Evolutionary conservation across 2,888 invertebrate species (phyloP).

Genomic region (Morpho achilles): DNA sequence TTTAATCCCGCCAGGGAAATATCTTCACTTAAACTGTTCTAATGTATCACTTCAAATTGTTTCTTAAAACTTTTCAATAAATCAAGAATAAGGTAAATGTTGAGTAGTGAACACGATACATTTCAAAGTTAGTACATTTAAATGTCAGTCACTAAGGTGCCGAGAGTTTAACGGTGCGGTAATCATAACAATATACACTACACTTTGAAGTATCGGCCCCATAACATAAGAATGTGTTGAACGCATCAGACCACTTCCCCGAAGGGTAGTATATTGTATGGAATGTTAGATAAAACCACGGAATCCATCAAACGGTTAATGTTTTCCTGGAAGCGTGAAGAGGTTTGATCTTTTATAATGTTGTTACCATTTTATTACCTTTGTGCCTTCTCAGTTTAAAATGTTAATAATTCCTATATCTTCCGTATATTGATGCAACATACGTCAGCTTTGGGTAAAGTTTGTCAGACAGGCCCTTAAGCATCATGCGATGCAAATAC

Average conservation of each 20-base stretch:
- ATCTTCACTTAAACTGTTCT: too few relatives aligned
- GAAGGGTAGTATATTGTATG: conserved; percentile 35
- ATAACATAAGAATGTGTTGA: conserved; percentile 58
- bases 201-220: conserved; percentile 37
- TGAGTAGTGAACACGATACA: conserved; percentile 40
- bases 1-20: too few relatives aligned
- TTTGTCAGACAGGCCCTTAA: too few relatives aligned
- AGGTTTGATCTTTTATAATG: conserved; percentile 18
- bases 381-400: conserved; percentile 8
- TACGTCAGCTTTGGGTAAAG: too few relatives aligned
- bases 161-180: conserved; percentile 31
- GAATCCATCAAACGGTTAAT: conserved; percentile 23
- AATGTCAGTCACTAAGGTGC: conserved; percentile 33
- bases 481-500: too few relatives aligned
- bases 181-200: conserved; percentile 53
- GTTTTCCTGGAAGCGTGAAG: conserved; percentile 18
- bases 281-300: conserved; percentile 23
- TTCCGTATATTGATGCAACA: too few relatives aligned
- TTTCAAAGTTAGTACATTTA: conserved; percentile 38
- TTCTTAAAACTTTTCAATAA: conserved; percentile 16
- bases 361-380: conserved; percentile 17
- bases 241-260: conserved; percentile 48
- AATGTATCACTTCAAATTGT: too few relatives aligned
- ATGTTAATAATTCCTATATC: background rate
- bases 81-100: conserved; percentile 40